These are phyloP conservation scores for Agelaius tricolor DNA, from an alignment of 2,113 vertebrate species.

Conservation along the genomic window DNA sequence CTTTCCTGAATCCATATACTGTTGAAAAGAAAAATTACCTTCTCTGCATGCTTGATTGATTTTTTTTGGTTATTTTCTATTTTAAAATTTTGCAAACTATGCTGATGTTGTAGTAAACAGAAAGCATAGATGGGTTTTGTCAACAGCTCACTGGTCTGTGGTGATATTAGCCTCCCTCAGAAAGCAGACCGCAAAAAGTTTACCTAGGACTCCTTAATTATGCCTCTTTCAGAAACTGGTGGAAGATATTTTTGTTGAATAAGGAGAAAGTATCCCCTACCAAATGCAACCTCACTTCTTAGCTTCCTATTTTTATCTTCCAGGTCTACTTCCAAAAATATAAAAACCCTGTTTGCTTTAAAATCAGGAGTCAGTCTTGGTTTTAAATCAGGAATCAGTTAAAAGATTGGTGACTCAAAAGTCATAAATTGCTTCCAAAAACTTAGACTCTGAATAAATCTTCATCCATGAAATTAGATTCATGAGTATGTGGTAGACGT, in stretches of 20 bases:
- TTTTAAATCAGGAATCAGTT: not conserved
- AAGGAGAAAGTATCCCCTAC: not conserved
- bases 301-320: not conserved
- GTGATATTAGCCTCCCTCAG: not conserved
- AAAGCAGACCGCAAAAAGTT: not conserved
- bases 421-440: not conserved
- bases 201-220: not conserved
- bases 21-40: constrained; percentile 17
- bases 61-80: not conserved
- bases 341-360: not conserved
- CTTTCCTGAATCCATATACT: not conserved
- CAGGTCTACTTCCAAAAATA: not conserved
- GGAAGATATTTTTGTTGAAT: not conserved
- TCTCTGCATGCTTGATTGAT: not conserved
- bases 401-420: not conserved
- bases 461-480: not conserved
- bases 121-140: not conserved
- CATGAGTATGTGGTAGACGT: not conserved
- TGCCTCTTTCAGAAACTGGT: not conserved
- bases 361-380: not conserved
- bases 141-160: not conserved
- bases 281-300: not conserved
- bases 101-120: not conserved
- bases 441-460: not conserved
- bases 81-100: not conserved